Percentiles rank a stretch among this genome's conserved stretches.
Evolutionary conservation across 1,140 invertebrate species (phyloP).

Genomic region (Anoplolepis gracilipes): DNA sequence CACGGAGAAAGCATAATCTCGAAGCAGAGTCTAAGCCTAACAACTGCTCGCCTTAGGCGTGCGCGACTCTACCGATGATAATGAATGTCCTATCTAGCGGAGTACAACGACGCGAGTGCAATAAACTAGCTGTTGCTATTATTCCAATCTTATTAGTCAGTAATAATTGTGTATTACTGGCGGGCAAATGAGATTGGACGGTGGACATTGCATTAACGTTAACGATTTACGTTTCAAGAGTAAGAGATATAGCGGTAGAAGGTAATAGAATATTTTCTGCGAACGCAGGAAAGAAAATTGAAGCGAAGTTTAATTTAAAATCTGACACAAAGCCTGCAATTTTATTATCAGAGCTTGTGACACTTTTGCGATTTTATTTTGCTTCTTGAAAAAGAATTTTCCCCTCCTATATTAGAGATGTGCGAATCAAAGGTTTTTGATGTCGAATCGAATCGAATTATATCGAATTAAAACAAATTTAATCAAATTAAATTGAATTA

Average conservation of each 20-base stretch:
- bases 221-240: neutral
- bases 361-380: neutral
- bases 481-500: no score
- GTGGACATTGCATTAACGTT: neutral
- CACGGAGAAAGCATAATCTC: neutral
- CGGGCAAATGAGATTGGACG: conserved; percentile 6
- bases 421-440: no score
- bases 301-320: neutral
- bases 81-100: neutral
- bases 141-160: conserved; percentile 28
- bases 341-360: neutral
- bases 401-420: no score
- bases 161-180: conserved; percentile 13
- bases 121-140: conserved; percentile 22
- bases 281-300: neutral
- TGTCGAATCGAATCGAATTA: no score
- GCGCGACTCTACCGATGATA: conserved; percentile 13
- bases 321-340: neutral
- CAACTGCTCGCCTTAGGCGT: conserved; percentile 24
- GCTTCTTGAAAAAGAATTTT: no score
- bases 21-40: conserved; percentile 24
- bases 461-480: no score
- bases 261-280: neutral
- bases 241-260: neutral
- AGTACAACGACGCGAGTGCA: conserved; percentile 26